Percentiles rank a stretch among this genome's conserved stretches.
These are phyloP conservation scores for Zaprionus nigranus DNA, from an alignment of 1,140 invertebrate species.

Conservation along the genomic window DNA sequence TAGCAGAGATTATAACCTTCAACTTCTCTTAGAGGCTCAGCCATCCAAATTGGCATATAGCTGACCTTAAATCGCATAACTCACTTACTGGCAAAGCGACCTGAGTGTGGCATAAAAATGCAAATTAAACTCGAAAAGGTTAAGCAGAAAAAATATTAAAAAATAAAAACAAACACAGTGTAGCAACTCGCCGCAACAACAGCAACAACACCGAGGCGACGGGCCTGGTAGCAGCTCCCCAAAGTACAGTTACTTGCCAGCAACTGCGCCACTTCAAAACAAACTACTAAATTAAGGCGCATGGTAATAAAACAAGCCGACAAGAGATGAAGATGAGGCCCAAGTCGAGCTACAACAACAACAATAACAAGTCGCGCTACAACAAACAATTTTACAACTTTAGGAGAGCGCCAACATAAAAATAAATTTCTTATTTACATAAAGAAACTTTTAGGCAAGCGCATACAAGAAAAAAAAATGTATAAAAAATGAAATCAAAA, in stretches of 20 bases:
- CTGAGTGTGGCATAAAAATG: slow-evolving; percentile 64
- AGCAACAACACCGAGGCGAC: slow-evolving; percentile 32
- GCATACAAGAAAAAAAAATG: slow-evolving; percentile 51
- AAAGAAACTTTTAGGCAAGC: slow-evolving; percentile 78
- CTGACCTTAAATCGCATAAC: slow-evolving; percentile 14
- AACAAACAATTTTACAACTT: slow-evolving; percentile 77
- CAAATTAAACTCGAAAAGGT: slow-evolving; percentile 67
- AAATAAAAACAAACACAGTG: slow-evolving; percentile 11
- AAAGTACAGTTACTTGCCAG: slow-evolving; percentile 66
- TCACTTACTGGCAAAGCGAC: slow-evolving; percentile 42
- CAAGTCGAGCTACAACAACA: slow-evolving; percentile 14
- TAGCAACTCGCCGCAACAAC: slow-evolving; percentile 20
- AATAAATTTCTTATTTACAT: slow-evolving; percentile 83
- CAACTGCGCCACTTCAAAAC: slow-evolving; percentile 56
- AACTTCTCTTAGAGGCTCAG: background rate
- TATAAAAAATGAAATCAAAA: slow-evolving; percentile 68
- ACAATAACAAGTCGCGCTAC: slow-evolving; percentile 15
- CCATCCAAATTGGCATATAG: background rate
- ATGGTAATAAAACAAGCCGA: slow-evolving; percentile 69
- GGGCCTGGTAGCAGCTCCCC: slow-evolving; percentile 47
- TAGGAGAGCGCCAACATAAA: slow-evolving; percentile 79
- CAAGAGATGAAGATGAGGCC: slow-evolving; percentile 47
- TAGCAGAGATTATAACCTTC: background rate
- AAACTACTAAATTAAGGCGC: slow-evolving; percentile 79
- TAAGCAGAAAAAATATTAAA: slow-evolving; percentile 20